Conservation (phyloP, 2,888 invertebrate species). For the Ceriagrion tenellum region DNA sequence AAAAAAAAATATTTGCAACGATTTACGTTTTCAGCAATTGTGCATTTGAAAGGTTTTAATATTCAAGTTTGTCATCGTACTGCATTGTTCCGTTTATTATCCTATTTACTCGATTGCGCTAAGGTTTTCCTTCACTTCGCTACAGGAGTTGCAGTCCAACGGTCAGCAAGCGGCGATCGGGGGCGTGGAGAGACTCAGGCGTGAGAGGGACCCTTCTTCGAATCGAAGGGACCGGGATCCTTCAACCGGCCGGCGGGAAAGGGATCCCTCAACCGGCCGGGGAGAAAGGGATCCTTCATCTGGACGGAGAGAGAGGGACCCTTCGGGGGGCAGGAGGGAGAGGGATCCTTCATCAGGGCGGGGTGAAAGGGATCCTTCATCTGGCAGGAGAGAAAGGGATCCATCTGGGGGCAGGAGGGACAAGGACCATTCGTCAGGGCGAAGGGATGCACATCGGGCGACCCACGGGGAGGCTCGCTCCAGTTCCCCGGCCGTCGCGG, state of each 20-base stretch:
- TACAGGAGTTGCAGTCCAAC: conserved; percentile 1
- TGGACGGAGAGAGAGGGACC: conserved; percentile 65
- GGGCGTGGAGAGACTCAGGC: conserved; percentile 68
- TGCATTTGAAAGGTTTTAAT: no score
- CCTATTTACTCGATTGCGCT: no score
- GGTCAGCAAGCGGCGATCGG: conserved; percentile 30
- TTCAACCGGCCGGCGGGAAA: conserved; percentile 72
- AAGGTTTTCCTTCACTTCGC: no score
- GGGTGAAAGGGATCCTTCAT: conserved; percentile 72
- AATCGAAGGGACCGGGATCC: conserved; percentile 71
- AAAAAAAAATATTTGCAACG: no score
- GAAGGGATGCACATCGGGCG: conserved; percentile 69
- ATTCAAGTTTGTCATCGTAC: no score
- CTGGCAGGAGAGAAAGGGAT: conserved; percentile 71
- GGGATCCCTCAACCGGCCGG: conserved; percentile 68
- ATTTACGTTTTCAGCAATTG: no score
- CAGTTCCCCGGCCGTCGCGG: conserved; percentile 69
- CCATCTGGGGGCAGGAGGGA: conserved; percentile 71
- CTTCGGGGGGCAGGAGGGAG: conserved; percentile 56
- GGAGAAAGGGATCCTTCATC: conserved; percentile 58
- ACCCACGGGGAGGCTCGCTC: conserved; percentile 68
- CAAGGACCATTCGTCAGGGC: conserved; percentile 70
- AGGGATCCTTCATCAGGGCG: conserved; percentile 37
- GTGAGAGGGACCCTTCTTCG: not conserved
- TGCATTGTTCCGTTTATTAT: no score